Evolutionary conservation across 1,140 invertebrate species (phyloP), one percentile per base, ranked within the genome.

Genomic region (Aphelinus certus): DNA sequence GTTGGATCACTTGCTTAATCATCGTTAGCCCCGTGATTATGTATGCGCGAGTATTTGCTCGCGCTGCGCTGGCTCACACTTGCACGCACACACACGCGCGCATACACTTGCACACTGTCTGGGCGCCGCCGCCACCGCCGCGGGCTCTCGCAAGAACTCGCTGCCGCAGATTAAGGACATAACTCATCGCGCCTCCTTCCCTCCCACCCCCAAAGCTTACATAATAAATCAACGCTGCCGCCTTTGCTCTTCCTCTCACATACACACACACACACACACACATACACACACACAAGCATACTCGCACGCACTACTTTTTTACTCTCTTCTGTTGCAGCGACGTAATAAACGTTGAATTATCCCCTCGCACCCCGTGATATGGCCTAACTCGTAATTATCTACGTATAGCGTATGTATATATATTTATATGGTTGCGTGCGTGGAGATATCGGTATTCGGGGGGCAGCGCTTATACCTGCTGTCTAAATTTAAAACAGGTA

Each of bases 321-420:
- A 60, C 66, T 65, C 70, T 75, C 45, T 57, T 70, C 43, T 9
- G 9, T 7, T 3, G 58, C 55, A 48, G 46, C 47, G 48, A 26
- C 46, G 61, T 69, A 75, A 75, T 51, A 63, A 70, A 70, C 67
- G 61, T 61, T 45, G 48, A 63, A 75, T 64, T 62, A 63, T 69
- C 58, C 49, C 58, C 56, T 49, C 26, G 2, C 58, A 10, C 7
- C 47, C 46, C 63, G 58, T 86, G 86, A 87, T 88, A 88, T 87
- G 83, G 84, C 82, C 81, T 84, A 84, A 85, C 80, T 80, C 83
- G 85, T 82, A 84, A 74, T 81, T 75, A 71, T 75, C 53, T 71
- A 71, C 61, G 45, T 71, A 74, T 74, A 48, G 57, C 68, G 68
- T 79, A 71, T 69, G 55, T 56, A 74, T 73, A 77, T 76, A 67